phyloP scores from a whole-genome alignment of 2,113 vertebrate genomes.

The Platysteira castanea region DNA sequence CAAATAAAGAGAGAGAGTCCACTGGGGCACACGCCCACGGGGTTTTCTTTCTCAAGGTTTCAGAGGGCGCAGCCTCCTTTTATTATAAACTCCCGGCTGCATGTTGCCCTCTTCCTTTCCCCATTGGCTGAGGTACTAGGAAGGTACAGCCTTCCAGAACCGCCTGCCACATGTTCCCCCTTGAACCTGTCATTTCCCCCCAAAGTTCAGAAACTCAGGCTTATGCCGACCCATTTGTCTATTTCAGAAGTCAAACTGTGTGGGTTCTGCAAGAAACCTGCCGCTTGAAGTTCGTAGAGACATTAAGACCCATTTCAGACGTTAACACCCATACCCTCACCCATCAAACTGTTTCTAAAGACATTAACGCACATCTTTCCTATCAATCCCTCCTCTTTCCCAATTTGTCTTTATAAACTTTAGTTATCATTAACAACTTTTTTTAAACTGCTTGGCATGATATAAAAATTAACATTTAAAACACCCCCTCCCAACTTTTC shows the following conservation, averaged over 20 bases:
- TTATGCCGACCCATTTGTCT: no score
- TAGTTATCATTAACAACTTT: background rate
- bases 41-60: background rate
- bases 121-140: background rate
- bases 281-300: no score
- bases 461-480: background rate
- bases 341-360: no score
- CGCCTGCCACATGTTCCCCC: no score
- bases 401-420: background rate
- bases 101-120: background rate
- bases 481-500: background rate
- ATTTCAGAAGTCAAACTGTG: no score
- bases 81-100: background rate
- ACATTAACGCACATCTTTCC: no score
- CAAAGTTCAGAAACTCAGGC: no score
- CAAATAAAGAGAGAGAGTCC: background rate
- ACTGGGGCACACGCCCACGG: fast-evolving
- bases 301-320: no score
- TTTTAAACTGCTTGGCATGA: background rate
- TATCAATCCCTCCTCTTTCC: background rate
- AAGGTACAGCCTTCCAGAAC: no score
- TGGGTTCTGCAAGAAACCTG: no score
- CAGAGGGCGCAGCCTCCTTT: background rate
- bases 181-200: no score
- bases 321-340: no score